phyloP scores from a whole-genome alignment of 2,888 invertebrate genomes.

The Cerceris rybyensis region DNA sequence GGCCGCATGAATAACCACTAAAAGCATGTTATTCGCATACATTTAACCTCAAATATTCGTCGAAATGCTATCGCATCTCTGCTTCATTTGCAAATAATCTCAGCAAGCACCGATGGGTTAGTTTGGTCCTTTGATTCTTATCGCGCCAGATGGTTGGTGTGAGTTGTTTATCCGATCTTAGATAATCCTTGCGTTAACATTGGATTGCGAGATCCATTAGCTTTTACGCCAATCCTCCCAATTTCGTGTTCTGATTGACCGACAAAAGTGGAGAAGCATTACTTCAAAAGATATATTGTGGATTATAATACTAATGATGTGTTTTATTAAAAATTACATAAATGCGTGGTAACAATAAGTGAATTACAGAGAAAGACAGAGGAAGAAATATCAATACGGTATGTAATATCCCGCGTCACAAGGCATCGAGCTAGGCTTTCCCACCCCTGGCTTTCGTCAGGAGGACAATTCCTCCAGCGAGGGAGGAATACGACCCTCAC shows the following conservation, averaged over 20 bases:
- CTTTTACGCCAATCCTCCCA: slow-evolving; percentile 6
- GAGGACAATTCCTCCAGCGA: no score
- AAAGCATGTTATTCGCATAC: slow-evolving; percentile 15
- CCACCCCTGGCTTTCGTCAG: no score
- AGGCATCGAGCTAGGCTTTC: no score
- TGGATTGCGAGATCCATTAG: slow-evolving; percentile 46
- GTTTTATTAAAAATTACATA: no score
- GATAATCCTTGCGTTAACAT: slow-evolving; percentile 44
- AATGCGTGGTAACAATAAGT: no score
- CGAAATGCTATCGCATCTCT: slow-evolving; percentile 12
- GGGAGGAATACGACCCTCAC: no score
- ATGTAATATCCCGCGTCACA: no score
- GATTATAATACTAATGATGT: no score
- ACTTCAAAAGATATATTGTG: no score
- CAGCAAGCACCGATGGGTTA: neutral
- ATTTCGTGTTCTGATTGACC: slow-evolving; percentile 32
- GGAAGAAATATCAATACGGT: no score
- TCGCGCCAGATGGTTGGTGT: slow-evolving; percentile 39
- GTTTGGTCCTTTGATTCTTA: slow-evolving; percentile 43
- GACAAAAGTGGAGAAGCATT: neutral
- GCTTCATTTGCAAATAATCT: slow-evolving; percentile 40
- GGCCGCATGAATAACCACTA: slow-evolving; percentile 13
- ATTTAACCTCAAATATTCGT: slow-evolving; percentile 33
- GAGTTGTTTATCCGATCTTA: slow-evolving; percentile 44
- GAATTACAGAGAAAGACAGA: no score